A percentile compares a stretch with the other conserved stretches of the same genome.
These are phyloP conservation scores for Eulacestoma nigropectus DNA, from an alignment of 2,113 vertebrate genomes.

Conservation along the genomic window DNA sequence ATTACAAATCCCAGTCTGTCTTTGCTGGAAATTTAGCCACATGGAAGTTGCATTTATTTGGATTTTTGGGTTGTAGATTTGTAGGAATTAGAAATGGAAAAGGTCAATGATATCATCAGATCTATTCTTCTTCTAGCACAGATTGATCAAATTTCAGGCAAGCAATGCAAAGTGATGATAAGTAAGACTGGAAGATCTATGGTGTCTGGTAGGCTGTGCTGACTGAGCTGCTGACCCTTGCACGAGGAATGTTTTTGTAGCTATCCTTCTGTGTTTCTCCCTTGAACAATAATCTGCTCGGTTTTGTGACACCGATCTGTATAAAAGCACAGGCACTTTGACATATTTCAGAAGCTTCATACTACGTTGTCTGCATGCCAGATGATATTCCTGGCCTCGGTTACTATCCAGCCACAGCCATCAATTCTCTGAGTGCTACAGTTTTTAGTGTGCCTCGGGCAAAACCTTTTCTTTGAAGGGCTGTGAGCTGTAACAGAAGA, in stretches of 20 bases:
- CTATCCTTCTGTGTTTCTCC: neutral
- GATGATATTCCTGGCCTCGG: slow-evolving; percentile 9
- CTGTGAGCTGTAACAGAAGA: neutral
- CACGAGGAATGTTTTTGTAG: neutral
- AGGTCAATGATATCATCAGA: neutral
- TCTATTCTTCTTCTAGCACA: neutral
- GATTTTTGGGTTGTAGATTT: neutral
- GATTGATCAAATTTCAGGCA: neutral
- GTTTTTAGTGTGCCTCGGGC: neutral
- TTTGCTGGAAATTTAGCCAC: neutral
- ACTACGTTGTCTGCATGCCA: slow-evolving; percentile 27
- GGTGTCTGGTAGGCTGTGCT: neutral
- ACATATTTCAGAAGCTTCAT: slow-evolving; percentile 29
- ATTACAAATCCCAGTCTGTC: neutral
- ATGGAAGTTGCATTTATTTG: neutral
- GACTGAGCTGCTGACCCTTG: neutral
- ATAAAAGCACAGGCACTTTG: neutral
- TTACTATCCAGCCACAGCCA: neutral
- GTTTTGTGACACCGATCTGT: slow-evolving; percentile 21
- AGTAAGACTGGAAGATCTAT: neutral
- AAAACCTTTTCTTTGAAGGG: neutral
- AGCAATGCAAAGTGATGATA: neutral
- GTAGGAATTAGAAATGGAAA: neutral
- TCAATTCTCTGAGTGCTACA: neutral
- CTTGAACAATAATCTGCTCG: neutral